These are phyloP conservation scores for Argyrosomus regius DNA, from an alignment of 2,797 vertebrate species.

Conservation along the genomic window DNA sequence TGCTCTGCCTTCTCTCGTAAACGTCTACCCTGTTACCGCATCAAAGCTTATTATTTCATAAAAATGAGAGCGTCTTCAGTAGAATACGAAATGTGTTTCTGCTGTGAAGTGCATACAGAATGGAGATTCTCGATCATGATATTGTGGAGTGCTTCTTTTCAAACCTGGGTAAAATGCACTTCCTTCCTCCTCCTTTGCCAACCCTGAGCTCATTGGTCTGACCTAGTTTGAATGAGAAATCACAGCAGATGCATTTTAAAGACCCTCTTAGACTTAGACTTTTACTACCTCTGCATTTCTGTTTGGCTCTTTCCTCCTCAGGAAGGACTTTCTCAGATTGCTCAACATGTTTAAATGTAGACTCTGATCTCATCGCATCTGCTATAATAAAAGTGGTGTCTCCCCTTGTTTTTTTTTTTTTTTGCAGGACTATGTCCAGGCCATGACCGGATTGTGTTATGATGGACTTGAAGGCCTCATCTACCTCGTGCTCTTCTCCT, in stretches of 20 bases:
- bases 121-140: constrained; percentile 1
- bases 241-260: constrained; percentile 41
- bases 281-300: neutral
- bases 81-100: constrained; percentile 9
- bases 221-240: constrained; percentile 62
- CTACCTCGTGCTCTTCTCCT: constrained; percentile 98
- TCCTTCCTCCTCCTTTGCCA: constrained; percentile 27
- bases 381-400: neutral
- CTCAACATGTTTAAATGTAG: neutral
- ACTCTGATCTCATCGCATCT: neutral
- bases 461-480: constrained; percentile 98
- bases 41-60: constrained; percentile 33
- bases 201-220: constrained; percentile 55
- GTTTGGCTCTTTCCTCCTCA: neutral
- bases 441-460: constrained; percentile 96
- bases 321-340: neutral
- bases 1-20: constrained; percentile 1
- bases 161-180: constrained; percentile 8
- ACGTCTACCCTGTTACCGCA: neutral
- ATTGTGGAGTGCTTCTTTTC: constrained; percentile 24
- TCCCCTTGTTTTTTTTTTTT: neutral
- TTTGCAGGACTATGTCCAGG: constrained; percentile 94
- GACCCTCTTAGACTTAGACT: neutral
- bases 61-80: constrained; percentile 19
- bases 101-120: constrained; percentile 15